Conservation (phyloP, 2,888 invertebrate species). For the Zygothrica quintamaculata region DNA sequence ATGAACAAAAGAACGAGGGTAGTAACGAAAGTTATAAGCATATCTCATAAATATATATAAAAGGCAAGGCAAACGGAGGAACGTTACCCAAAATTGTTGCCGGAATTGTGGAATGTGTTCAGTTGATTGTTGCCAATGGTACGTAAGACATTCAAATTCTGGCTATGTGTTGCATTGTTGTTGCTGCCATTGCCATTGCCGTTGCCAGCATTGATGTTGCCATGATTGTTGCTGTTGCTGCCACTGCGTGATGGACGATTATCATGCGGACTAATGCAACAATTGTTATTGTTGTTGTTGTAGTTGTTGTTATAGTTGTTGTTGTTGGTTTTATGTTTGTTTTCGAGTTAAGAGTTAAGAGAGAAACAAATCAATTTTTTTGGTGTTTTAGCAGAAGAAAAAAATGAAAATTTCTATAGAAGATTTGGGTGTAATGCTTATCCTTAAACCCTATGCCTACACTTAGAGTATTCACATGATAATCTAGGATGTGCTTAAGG, state of each 20-base stretch:
- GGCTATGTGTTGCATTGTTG: constrained; percentile 74
- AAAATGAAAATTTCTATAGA: neutral
- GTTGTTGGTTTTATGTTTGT: no score
- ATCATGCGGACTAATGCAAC: constrained; percentile 83
- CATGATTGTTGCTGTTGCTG: constrained; percentile 71
- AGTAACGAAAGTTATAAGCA: constrained; percentile 66
- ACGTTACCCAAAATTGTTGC: constrained; percentile 84
- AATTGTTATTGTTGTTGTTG: no score
- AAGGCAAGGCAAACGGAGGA: constrained; percentile 79
- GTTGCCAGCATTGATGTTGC: constrained; percentile 31
- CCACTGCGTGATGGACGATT: constrained; percentile 82
- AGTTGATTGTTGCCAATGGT: constrained; percentile 85
- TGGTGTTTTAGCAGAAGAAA: no score
- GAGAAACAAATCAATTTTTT: constrained; percentile 34
- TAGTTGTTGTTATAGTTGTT: no score
- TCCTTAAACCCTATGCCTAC: no score
- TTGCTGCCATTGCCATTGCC: constrained; percentile 62
- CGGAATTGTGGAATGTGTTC: constrained; percentile 84
- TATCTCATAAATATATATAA: no score
- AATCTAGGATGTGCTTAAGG: no score
- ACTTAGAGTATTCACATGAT: no score
- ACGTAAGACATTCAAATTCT: constrained; percentile 84
- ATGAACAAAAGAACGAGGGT: constrained; percentile 74
- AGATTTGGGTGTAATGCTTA: no score
- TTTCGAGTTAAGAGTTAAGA: no score